These are phyloP conservation scores for Sycobia sp. DNA, from an alignment of 1,140 invertebrate species.

Conservation along the genomic window DNA sequence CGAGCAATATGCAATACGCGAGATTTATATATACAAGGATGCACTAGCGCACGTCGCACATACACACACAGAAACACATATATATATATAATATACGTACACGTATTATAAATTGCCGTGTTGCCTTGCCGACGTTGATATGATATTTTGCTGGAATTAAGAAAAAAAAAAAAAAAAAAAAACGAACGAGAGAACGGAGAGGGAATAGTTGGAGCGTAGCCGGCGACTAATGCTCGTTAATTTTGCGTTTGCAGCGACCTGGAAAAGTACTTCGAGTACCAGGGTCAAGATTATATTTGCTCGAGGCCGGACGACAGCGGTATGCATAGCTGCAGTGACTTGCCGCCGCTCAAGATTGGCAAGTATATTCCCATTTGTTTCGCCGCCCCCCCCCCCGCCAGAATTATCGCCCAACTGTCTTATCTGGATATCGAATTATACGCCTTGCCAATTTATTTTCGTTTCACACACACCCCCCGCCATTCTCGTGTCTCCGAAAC, in stretches of 20 bases:
- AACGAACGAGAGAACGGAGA: too few relatives aligned
- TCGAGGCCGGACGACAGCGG: slow-evolving; percentile 90
- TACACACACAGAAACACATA: neutral
- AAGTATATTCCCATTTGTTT: slow-evolving; percentile 36
- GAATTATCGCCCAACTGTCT: too few relatives aligned
- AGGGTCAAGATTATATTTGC: slow-evolving; percentile 97
- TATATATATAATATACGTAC: slow-evolving; percentile 6
- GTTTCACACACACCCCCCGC: too few relatives aligned
- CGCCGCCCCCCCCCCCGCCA: too few relatives aligned
- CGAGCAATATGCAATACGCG: too few relatives aligned
- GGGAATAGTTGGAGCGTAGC: neutral
- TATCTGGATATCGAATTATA: too few relatives aligned
- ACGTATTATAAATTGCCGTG: slow-evolving; percentile 28
- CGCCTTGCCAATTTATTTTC: too few relatives aligned
- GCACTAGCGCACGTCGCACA: too few relatives aligned
- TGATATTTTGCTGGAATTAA: neutral
- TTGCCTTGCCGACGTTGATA: slow-evolving; percentile 36
- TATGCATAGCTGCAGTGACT: slow-evolving; percentile 88
- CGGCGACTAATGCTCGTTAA: slow-evolving; percentile 20
- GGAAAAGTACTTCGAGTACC: slow-evolving; percentile 81
- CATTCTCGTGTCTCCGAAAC: too few relatives aligned
- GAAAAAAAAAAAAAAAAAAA: too few relatives aligned
- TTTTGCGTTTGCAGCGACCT: slow-evolving; percentile 61
- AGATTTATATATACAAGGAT: too few relatives aligned
- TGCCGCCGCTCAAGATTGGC: slow-evolving; percentile 74